phyloP scores from a whole-genome alignment of 2,888 invertebrate genomes.

The Hirtodrosophila duncani region DNA sequence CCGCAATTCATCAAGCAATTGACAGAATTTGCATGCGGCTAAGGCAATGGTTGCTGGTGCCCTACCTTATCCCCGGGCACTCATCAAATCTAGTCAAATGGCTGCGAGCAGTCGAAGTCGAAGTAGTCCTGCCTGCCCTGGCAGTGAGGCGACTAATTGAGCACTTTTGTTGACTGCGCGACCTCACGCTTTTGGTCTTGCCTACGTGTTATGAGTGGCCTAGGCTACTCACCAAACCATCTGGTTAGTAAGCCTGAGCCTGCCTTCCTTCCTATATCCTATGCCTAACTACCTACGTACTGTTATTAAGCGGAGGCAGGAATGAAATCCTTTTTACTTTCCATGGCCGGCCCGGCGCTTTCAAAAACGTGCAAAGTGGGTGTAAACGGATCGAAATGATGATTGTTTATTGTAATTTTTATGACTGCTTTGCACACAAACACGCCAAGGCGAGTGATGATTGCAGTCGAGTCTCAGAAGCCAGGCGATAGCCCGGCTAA shows the following conservation, averaged over 20 bases:
- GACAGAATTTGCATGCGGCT: conserved; percentile 57
- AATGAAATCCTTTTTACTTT: conserved; percentile 64
- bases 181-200: conserved; percentile 55
- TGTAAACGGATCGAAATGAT: conserved; percentile 72
- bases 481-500: conserved; percentile 15
- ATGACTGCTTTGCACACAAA: conserved; percentile 74
- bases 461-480: conserved; percentile 42
- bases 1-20: conserved; percentile 69
- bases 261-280: conserved; percentile 4
- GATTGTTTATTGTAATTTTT: conserved; percentile 75
- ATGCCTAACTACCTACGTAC: neutral
- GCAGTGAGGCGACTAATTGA: conserved; percentile 55
- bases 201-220: conserved; percentile 57
- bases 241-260: conserved; percentile 18
- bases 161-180: conserved; percentile 58
- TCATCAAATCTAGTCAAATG: conserved; percentile 26
- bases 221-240: conserved; percentile 4
- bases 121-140: conserved; percentile 39
- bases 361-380: conserved; percentile 74
- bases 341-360: conserved; percentile 35
- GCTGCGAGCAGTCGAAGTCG: conserved; percentile 29
- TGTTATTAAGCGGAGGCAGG: conserved; percentile 30
- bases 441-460: conserved; percentile 70
- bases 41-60: conserved; percentile 15
- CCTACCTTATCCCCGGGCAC: conserved; percentile 3